Evolutionary conservation across 1,140 invertebrate species (phyloP), one percentile per base, ranked within the genome.

Genomic region (Tetramorium simillimum): DNA sequence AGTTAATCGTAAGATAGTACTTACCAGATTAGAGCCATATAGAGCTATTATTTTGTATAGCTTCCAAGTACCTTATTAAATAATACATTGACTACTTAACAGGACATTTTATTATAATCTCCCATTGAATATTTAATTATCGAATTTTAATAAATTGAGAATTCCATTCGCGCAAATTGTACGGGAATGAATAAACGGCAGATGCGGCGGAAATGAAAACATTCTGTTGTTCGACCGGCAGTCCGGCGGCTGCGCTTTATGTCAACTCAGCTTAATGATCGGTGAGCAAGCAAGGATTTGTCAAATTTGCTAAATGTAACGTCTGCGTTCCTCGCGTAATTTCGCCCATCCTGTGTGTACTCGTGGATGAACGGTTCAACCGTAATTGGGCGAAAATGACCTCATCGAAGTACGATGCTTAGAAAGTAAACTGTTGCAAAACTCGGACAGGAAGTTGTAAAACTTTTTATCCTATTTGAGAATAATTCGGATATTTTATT

Each of bases 211-310:
- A 60, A 75, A 84, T 84, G 69, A 84, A 84, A 84, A 73, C 65
- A 81, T 56, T 82, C 40, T 70, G 21, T 82, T 82, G 40, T 82
- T 82, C 67, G 63, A 72, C 12, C 18, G 24, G 24, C 1, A 72
- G 51, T 18, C 51, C 12, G 24, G 53, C 60, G 75, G 49, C 24
- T 60, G 60, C 40, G 49, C 24, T 86, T 86, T 89, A 76, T 65
- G 75, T 53, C 18, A 63, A 76, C 43, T 89, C 53, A 86, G 67
- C 43, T 56, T 88, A 89, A 89, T 89, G 53, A 88, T 73, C 60
- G 33, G 51, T 37, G 69, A 86, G n/a, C 49, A 86, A 82, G 70
- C 65, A 77, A 84, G 70, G 46, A 76, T 81, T 65, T 72, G 62
- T 53, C 67, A 77, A 88, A 88, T 81, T 65, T 65, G 70, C 40